Evolutionary conservation across 2,113 vertebrate species (phyloP).

Genomic region (Cacatua alba): DNA sequence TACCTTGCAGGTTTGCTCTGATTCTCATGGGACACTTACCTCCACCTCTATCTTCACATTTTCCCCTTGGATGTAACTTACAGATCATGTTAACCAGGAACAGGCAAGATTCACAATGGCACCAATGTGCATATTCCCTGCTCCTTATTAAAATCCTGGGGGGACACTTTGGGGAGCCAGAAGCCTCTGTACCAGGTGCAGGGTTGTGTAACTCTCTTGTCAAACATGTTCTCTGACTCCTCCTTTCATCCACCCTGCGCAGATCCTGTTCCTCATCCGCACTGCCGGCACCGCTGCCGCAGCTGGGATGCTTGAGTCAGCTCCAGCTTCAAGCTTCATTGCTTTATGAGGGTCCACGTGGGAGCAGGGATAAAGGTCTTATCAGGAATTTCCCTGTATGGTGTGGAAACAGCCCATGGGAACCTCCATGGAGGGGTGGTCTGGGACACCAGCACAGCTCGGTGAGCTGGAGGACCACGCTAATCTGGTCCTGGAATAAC

Average conservation of each 20-base stretch:
- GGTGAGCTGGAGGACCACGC: not conserved
- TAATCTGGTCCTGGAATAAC: not conserved
- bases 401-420: not conserved
- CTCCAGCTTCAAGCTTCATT: not conserved
- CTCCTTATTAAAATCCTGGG: not conserved
- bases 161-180: not conserved
- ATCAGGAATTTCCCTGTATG: not conserved
- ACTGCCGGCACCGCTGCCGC: not conserved
- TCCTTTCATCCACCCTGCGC: not conserved
- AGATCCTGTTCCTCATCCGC: not conserved
- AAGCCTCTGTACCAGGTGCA: not conserved
- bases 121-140: fast-evolving
- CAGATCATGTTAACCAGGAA: not conserved
- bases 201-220: constrained; percentile 36
- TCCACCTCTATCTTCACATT: not conserved
- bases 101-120: not conserved
- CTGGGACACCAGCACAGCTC: not conserved
- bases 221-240: constrained; percentile 16
- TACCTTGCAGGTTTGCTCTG: not conserved
- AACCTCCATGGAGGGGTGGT: not conserved
- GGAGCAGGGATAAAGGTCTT: not conserved
- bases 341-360: fast-evolving
- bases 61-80: not conserved
- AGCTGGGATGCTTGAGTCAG: not conserved
- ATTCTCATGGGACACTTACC: not conserved